Evolutionary conservation across 2,888 invertebrate genomes (phyloP).

Genomic region (Tinea pellionella): DNA sequence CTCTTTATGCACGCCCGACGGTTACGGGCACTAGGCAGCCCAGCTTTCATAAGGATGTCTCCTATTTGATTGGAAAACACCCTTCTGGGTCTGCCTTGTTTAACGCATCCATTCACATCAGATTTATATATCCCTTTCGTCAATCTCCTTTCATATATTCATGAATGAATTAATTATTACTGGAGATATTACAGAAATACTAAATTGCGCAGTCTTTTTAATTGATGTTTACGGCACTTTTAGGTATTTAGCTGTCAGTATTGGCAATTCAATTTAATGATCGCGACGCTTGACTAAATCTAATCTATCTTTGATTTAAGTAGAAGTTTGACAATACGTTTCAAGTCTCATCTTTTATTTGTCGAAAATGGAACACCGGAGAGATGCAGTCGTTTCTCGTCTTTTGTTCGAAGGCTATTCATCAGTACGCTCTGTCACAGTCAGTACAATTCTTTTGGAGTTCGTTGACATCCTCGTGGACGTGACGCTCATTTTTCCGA

Average conservation of each 20-base stretch:
- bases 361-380: not conserved
- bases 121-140: too few relatives aligned
- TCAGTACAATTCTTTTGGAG: slow-evolving; percentile 50
- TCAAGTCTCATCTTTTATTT: not conserved
- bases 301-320: not conserved
- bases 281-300: not conserved
- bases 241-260: slow-evolving; percentile 14
- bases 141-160: not conserved
- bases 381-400: not conserved
- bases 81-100: too few relatives aligned
- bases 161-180: not conserved
- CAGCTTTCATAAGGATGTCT: too few relatives aligned
- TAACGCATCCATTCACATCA: too few relatives aligned
- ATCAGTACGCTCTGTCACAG: slow-evolving; percentile 51
- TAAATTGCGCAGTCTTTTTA: slow-evolving; percentile 23
- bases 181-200: slow-evolving; percentile 23
- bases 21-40: too few relatives aligned
- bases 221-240: slow-evolving; percentile 19
- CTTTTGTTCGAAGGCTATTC: slow-evolving; percentile 59
- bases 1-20: too few relatives aligned
- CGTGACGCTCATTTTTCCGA: slow-evolving; percentile 47
- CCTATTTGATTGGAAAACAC: too few relatives aligned
- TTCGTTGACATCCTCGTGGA: slow-evolving; percentile 42
- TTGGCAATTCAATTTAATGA: not conserved
- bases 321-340: not conserved